phyloP scores from a whole-genome alignment of 2,797 vertebrate species.

The Sardinella longiceps region DNA sequence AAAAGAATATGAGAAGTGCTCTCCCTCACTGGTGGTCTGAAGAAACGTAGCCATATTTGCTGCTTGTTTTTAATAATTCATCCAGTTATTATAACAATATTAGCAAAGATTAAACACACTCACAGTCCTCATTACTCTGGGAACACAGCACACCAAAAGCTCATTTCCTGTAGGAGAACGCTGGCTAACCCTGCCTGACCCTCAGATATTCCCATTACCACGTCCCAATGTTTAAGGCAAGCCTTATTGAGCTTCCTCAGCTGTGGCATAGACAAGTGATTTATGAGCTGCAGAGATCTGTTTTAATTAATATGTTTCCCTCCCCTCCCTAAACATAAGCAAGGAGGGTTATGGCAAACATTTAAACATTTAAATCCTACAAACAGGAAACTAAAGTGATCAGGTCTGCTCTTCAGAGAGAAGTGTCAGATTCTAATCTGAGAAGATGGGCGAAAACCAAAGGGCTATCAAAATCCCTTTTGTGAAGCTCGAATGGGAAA shows the following conservation, averaged over 20 bases:
- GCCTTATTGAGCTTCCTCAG: conserved; percentile 76
- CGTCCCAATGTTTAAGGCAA: conserved; percentile 77
- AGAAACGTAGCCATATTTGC: conserved; percentile 71
- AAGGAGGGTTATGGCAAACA: conserved; percentile 61
- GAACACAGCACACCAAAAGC: conserved; percentile 81
- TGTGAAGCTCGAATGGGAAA: conserved; percentile 49
- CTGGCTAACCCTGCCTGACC: conserved; percentile 81
- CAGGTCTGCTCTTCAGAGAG: conserved; percentile 44
- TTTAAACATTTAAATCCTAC: conserved; percentile 60
- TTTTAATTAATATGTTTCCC: conserved; percentile 75
- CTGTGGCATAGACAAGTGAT: conserved; percentile 72
- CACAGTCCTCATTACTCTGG: conserved; percentile 82
- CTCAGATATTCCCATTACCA: conserved; percentile 81
- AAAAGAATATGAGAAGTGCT: conserved; percentile 48
- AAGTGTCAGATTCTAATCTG: conserved; percentile 44
- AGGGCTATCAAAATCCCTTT: conserved; percentile 51
- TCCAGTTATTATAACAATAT: conserved; percentile 85
- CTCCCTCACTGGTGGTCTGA: conserved; percentile 68
- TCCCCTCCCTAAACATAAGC: conserved; percentile 62
- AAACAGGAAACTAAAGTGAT: conserved; percentile 51
- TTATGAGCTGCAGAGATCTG: conserved; percentile 65
- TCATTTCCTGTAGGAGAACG: conserved; percentile 84
- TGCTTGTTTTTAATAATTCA: conserved; percentile 87
- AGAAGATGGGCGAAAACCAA: conserved; percentile 56
- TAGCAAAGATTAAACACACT: conserved; percentile 84